Evolutionary conservation across 2,113 vertebrate species (phyloP), one percentile per base, ranked within the genome.

Genomic region (Myrmophylax atrothorax): DNA sequence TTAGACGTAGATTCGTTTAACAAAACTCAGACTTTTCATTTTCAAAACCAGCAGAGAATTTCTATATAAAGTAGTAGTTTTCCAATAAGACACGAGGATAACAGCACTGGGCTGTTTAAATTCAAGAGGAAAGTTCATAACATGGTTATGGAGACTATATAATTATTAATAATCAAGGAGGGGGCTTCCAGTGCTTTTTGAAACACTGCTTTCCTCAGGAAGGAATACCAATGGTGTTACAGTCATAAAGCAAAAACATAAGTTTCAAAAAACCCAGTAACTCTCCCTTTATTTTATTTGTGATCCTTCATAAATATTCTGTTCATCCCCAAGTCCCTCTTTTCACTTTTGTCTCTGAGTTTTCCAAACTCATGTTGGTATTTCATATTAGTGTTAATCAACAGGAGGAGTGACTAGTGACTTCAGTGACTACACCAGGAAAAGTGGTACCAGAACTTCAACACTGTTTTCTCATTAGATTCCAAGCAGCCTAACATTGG

Each of bases 121-220:
- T 60, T 47, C 14, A 53, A 35, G 42, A 79, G 40, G 20, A 66
- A 38, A 44, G 18, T 60, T 87, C 18, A 14, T 25, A 87, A 42
- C 6, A 17, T n/a, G 8, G 23, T 60, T 58, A 64, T 8, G 15
- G 38, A 92, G 40, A 67, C n/a, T 33, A n/a, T 16, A 38, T 29
- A 55, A 35, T 17, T 35, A 35, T n/a, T 59, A 87, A 35, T 37
- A 59, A 90, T 91, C 53, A 89, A 86, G 80, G 86, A 95, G 60
- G 88, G 92, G 90, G 74, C 78, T 96, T 96, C 85, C 80, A 92
- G 68, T 56, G 49, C 72, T 80, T 46, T 63, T 42, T 90, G 68
- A 94, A 86, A 94, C 56, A 73, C 14, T 90, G 80, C 55, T 69
- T 93, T 94, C 63, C 89, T 62, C 84, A 87, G 72, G 86, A 96